A percentile compares a stretch with the other conserved stretches of the same genome.
Evolutionary conservation across 2,113 vertebrate genomes (phyloP).

Genomic region (Anarhynchus alexandrinus): DNA sequence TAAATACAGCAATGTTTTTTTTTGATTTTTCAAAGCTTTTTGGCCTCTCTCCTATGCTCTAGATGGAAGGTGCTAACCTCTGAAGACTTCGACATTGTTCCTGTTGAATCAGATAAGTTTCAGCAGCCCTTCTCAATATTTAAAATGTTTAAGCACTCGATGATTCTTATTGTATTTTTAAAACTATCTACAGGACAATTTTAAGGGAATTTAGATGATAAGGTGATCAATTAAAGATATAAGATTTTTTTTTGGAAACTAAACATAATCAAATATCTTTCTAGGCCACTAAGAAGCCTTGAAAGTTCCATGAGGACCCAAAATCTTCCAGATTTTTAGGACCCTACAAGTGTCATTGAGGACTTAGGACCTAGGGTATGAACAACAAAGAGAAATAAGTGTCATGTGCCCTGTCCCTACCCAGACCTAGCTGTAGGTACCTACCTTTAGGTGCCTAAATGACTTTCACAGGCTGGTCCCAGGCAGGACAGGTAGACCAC

Average conservation of each 20-base stretch:
- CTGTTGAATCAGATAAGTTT: neutral
- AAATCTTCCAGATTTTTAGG: neutral
- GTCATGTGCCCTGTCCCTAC: neutral
- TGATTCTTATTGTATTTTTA: neutral
- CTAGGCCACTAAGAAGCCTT: neutral
- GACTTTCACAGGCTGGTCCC: neutral
- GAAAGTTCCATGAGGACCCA: neutral
- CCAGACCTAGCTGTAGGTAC: neutral
- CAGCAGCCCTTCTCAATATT: neutral
- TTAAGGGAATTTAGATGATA: neutral
- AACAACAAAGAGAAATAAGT: neutral
- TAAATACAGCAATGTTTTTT: neutral
- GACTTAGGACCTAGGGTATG: too few relatives aligned
- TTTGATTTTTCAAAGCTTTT: neutral
- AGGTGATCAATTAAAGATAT: neutral
- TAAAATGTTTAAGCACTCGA: neutral
- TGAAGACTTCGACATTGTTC: neutral
- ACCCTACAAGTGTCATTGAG: neutral
- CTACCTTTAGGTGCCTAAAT: neutral
- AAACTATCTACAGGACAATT: neutral
- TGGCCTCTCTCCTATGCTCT: neutral
- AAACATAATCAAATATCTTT: neutral
- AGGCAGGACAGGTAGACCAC: too few relatives aligned
- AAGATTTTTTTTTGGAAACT: neutral
- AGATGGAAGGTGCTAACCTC: too few relatives aligned